These are phyloP conservation scores for Micronycteris hirsuta DNA, from an alignment of 2,113 vertebrate genomes.

Conservation along the genomic window DNA sequence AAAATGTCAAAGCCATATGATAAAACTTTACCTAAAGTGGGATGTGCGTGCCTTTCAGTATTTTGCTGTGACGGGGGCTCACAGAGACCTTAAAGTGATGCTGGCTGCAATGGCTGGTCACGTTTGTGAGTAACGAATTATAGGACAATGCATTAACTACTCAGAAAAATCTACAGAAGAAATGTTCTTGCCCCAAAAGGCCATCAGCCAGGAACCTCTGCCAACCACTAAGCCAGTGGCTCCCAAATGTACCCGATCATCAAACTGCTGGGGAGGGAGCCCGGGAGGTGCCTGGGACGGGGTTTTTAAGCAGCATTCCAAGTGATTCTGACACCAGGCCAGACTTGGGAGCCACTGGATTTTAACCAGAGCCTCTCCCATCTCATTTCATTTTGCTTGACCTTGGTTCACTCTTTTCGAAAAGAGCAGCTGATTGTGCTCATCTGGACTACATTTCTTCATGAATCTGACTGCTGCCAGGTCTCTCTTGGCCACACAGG, in stretches of 20 bases:
- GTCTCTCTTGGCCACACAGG: not conserved
- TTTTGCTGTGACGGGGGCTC: not conserved
- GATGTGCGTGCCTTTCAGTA: not conserved
- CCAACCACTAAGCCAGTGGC: not conserved
- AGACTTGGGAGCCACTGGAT: not conserved
- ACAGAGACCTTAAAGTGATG: not conserved
- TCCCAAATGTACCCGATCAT: accelerated
- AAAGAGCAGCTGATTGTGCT: not conserved
- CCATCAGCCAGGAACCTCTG: not conserved
- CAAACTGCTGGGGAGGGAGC: not conserved
- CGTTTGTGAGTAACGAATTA: not conserved
- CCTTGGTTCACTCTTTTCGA: constrained; percentile 23
- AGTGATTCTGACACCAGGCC: not conserved
- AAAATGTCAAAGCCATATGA: not conserved
- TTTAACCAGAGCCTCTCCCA: not conserved
- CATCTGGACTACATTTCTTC: not conserved
- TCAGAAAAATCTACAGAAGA: not conserved
- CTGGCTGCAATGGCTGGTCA: not conserved
- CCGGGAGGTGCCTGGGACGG: not conserved
- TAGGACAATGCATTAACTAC: not conserved
- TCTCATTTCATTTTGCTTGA: not conserved
- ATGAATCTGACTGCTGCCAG: not conserved
- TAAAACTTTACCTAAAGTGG: not conserved
- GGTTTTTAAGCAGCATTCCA: not conserved
- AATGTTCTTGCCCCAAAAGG: not conserved